Evolutionary conservation across 2,888 invertebrate species (phyloP).

Genomic region (Tetramorium bicarinatum): DNA sequence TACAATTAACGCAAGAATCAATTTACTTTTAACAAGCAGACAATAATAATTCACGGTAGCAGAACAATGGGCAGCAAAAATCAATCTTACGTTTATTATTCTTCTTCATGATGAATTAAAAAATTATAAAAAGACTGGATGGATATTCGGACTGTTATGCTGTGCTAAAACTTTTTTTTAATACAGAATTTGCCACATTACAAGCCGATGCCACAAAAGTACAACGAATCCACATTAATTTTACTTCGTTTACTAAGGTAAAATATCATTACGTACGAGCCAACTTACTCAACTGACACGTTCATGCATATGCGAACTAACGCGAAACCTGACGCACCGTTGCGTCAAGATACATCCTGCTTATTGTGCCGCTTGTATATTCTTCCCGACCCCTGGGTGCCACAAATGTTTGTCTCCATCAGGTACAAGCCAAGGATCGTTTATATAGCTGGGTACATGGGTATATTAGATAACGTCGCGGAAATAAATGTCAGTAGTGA

Average conservation of each 20-base stretch:
- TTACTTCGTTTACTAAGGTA: background rate
- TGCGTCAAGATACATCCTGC: conserved; percentile 53
- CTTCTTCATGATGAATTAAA: background rate
- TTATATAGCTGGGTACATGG: conserved; percentile 48
- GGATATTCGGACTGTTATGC: background rate
- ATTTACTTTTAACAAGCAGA: background rate
- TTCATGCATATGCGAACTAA: conserved; percentile 24
- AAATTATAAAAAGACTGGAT: background rate
- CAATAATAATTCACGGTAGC: background rate
- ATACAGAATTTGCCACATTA: background rate
- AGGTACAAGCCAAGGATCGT: conserved; percentile 47
- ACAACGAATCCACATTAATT: background rate
- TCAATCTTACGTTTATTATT: background rate
- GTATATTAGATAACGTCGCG: conserved; percentile 50
- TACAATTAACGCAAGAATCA: background rate
- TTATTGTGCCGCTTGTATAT: conserved; percentile 48
- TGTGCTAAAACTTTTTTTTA: background rate
- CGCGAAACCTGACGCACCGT: conserved; percentile 24
- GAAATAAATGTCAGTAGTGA: conserved; percentile 55
- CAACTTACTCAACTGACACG: conserved; percentile 20
- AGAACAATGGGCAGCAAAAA: background rate
- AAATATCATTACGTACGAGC: conserved; percentile 13
- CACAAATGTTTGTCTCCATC: conserved; percentile 58
- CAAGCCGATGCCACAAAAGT: background rate
- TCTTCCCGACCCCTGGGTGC: conserved; percentile 43